Evolutionary conservation across 2,113 vertebrate species (phyloP), one percentile per base, ranked within the genome.

Genomic region (Rhinopithecus roxellana): DNA sequence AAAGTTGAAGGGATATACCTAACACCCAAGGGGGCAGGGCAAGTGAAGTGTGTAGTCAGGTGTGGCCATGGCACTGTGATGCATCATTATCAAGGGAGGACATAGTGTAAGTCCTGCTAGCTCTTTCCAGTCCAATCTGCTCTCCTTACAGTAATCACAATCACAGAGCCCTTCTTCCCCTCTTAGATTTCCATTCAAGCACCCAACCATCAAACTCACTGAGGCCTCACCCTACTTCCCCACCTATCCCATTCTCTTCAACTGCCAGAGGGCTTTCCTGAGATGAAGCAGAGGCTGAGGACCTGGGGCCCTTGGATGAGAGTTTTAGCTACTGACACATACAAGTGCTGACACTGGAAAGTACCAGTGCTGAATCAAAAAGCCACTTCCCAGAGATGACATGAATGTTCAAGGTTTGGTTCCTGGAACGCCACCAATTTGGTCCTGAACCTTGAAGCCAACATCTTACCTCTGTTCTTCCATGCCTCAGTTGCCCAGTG

Each of bases 381-480:
- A 95, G 75, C 91, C 93, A 97, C 96, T 97, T 97, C 97, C 93
- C 85, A 90, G 80, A 96, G 84, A 85, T 40, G 82, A 95, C 70
- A 57, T 67, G 50, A 38, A 30, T 16, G n/a, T 40, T 92, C 5
- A 35, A 35, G 27, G 32, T 69, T 91, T 57, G 89, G 67, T 96
- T 96, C 85, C 89, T 91, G 88, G 64, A 67, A 91, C 27, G 14
- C 45, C 48, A 20, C 70, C 12, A 50, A 30, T 57, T 22, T 32
- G 20, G 74, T 38, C 80, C 72, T 94, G 90, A 82, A 48, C 74
- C 72, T 64, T 30, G n/a, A 92, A 93, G 72, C 27, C 87, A 48
- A 67, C 8, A 9, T 40, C 82, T 81, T 59, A 50, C 57, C 81
- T 30, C 32, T 77, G 20, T 82, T 38, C 43, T 55, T 74, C 69